Conservation (phyloP, 2,888 invertebrate species). For the Teleiodes luculella region DNA sequence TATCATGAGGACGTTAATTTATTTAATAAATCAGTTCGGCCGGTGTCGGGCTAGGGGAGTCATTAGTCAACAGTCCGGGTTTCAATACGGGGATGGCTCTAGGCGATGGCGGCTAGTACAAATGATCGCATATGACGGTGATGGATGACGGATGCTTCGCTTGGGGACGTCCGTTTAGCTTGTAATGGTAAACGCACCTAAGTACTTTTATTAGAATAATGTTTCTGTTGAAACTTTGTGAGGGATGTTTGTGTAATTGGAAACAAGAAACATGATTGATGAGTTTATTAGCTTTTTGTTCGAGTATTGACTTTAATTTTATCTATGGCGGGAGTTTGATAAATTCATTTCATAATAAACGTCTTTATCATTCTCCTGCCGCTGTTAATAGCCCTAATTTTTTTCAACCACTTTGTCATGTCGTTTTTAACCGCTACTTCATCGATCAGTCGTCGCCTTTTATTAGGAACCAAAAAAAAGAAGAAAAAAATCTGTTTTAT, state of each 20-base stretch:
- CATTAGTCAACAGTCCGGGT: slow-evolving; percentile 56
- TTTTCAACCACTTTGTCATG: slow-evolving; percentile 1
- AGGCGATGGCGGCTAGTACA: slow-evolving; percentile 44
- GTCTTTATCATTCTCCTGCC: slow-evolving; percentile 1
- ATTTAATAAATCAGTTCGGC: slow-evolving; percentile 70
- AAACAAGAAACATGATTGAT: slow-evolving; percentile 12
- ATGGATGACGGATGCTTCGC: slow-evolving; percentile 48
- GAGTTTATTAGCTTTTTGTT: slow-evolving; percentile 1
- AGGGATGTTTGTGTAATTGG: slow-evolving; percentile 4
- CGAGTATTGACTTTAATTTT: background rate
- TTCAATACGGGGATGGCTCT: slow-evolving; percentile 46
- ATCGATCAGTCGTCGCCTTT: slow-evolving; percentile 44
- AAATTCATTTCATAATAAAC: slow-evolving; percentile 7
- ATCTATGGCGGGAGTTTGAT: slow-evolving; percentile 4
- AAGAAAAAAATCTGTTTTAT: slow-evolving; percentile 35
- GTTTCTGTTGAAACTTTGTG: slow-evolving; percentile 4
- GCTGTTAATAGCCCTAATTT: background rate
- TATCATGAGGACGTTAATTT: slow-evolving; percentile 62
- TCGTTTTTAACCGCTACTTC: slow-evolving; percentile 27
- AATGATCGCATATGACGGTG: slow-evolving; percentile 64
- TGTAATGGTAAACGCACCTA: slow-evolving; percentile 12
- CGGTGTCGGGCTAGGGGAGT: slow-evolving; percentile 40
- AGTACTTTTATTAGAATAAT: slow-evolving; percentile 8
- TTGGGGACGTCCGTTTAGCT: slow-evolving; percentile 39
- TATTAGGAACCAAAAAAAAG: slow-evolving; percentile 32